Evolutionary conservation across 2,113 vertebrate genomes (phyloP).

Genomic region (Halichoeres trimaculatus): DNA sequence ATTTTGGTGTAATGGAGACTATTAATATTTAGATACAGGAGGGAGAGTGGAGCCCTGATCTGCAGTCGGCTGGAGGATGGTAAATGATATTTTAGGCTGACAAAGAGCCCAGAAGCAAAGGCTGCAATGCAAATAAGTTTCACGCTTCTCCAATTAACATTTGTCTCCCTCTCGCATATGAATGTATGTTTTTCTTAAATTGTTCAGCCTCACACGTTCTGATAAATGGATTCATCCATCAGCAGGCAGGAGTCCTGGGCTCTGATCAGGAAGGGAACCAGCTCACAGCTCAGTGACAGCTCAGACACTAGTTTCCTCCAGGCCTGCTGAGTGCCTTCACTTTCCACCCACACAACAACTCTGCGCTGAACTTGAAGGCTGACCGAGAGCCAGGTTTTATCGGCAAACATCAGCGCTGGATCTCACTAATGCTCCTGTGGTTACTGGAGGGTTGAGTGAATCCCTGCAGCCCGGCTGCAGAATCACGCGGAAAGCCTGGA

Average conservation of each 20-base stretch:
- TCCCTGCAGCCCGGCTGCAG: conserved; percentile 16
- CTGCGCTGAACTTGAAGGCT: background rate
- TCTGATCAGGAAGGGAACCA: too few relatives aligned
- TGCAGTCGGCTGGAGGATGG: conserved; percentile 70
- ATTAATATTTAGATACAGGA: conserved; percentile 82
- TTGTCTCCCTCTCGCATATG: conserved; percentile 19
- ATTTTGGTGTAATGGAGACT: conserved; percentile 82
- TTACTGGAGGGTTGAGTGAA: conserved; percentile 25
- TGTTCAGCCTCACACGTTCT: background rate
- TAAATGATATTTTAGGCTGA: conserved; percentile 63
- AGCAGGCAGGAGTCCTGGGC: background rate
- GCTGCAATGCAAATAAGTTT: conserved; percentile 55
- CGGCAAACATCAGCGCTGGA: conserved; percentile 14
- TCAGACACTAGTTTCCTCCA: too few relatives aligned
- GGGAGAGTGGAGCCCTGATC: conserved; percentile 71
- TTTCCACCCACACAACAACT: background rate
- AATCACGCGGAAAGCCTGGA: conserved; percentile 6
- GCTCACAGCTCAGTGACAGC: too few relatives aligned
- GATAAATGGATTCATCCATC: background rate
- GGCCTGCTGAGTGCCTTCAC: background rate
- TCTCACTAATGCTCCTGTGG: conserved; percentile 13
- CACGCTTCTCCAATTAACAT: conserved; percentile 28
- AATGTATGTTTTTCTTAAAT: conserved; percentile 30
- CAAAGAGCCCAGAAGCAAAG: conserved; percentile 59
- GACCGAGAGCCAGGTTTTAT: conserved; percentile 10